These are phyloP conservation scores for Cherax destructor DNA, from an alignment of 1,140 invertebrate genomes.

Conservation along the genomic window DNA sequence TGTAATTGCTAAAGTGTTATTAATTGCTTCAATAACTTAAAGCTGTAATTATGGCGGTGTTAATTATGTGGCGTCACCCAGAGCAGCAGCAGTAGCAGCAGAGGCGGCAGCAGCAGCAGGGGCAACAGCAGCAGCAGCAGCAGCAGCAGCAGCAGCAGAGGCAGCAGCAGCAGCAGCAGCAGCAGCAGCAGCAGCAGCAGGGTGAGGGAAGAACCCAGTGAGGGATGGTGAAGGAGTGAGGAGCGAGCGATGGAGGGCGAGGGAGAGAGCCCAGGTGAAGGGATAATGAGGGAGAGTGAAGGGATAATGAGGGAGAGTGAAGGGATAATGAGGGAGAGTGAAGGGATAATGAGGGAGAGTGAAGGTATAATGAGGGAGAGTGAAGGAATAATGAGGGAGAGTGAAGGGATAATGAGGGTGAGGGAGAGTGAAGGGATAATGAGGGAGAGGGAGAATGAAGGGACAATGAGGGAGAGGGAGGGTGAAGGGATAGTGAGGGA, in stretches of 20 bases:
- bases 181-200: too few species aligned
- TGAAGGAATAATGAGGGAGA: neutral
- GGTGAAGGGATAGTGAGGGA: neutral
- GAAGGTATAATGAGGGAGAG: neutral
- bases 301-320: too few species aligned
- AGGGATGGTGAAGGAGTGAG: neutral
- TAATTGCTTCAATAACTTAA: constrained; percentile 47
- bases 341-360: neutral
- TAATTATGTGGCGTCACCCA: constrained; percentile 23
- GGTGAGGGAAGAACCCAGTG: neutral
- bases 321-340: neutral
- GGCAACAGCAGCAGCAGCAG: too few species aligned
- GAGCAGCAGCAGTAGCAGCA: neutral
- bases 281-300: too few species aligned
- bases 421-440: neutral
- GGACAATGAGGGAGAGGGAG: neutral
- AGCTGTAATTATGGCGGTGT: constrained; percentile 35
- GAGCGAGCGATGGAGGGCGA: too few species aligned
- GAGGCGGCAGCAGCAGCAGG: too few species aligned
- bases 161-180: too few species aligned
- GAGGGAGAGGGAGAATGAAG: neutral
- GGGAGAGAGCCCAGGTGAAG: too few species aligned
- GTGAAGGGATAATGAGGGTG: neutral
- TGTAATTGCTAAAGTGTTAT: constrained; percentile 54
- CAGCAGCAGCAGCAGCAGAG: too few species aligned